Base-by-base conservation (phyloP, 2,797 vertebrate species). In the Periophthalmus magnuspinnatus region DNA sequence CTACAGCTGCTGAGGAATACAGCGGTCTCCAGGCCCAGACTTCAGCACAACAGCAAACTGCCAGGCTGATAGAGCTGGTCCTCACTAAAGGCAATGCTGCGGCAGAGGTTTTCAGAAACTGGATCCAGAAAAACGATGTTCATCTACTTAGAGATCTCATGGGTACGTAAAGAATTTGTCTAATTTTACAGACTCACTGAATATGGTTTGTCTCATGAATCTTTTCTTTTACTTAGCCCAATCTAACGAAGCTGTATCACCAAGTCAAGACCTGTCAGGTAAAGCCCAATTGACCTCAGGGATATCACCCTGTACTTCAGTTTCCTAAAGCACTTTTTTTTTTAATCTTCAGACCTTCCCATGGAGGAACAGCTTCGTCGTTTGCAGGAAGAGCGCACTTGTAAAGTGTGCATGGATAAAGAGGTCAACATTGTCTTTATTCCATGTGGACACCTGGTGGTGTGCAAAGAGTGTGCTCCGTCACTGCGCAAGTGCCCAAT, bases 321-420 rank as follows among this genome's bases (percentile, higher is more conserved):
- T n/a, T 60, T 11, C 17, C 17, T 36, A 9, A n/a, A 21, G 34
- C 28, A 41, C 2, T 21, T 4, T 45, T 28, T 38, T 48, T 33
- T n/a, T 28, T n/a, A n/a, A 21, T 67, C 62, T 82, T 60, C 81
- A 99, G 97, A 97, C 75, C 91, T 99, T 48, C 95, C 97, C 5
- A 94, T 99, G 95, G 97, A 99, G 85, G 97, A 99, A 76, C 97
- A 99, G 69, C 71, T 99, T 67, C 91, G 98, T 69, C 93, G 97
- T 41, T 33, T 99, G 69, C 98, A 99, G 77, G 98, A 99, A 72
- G 97, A 99, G 89, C 93, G 97, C 47, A 99, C 96, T 1, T 99
- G 97, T 86, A 99, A 99, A 90, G 97, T 99, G 77, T 99, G 98
- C 76, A 99, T 99, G 97, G 98, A 99, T 82, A 97, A 94, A 88